Conservation (phyloP, 2,113 vertebrate genomes). For the Toxostoma redivivum region DNA sequence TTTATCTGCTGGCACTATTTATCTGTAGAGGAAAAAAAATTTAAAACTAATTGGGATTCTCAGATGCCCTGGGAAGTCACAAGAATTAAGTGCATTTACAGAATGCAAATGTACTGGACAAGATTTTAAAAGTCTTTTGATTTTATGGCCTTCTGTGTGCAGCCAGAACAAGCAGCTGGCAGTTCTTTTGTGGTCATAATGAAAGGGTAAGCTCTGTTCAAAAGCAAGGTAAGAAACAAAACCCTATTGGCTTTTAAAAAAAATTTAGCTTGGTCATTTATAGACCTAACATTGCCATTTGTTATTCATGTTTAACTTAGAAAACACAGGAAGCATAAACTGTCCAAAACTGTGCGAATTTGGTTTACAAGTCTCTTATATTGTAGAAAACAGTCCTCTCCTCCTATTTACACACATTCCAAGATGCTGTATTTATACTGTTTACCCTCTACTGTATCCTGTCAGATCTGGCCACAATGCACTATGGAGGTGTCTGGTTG, state of each 20-base stretch:
- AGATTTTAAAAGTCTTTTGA: neutral
- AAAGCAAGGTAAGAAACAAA: neutral
- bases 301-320: neutral
- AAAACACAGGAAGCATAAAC: neutral
- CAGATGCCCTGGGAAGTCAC: fast-evolving
- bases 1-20: neutral
- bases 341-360: neutral
- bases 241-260: neutral
- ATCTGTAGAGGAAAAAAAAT: neutral
- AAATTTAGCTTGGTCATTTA: neutral
- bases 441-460: neutral
- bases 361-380: neutral
- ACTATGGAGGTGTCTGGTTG: neutral
- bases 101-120: neutral
- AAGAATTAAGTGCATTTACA: neutral
- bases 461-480: neutral
- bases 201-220: neutral
- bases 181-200: neutral
- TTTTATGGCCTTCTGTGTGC: neutral
- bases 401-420: neutral
- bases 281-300: neutral
- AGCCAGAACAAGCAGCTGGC: neutral
- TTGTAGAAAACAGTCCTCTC: neutral
- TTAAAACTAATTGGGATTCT: neutral
- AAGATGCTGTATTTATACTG: neutral